These are phyloP conservation scores for Automeris io DNA, from an alignment of 2,888 invertebrate species.

Conservation along the genomic window DNA sequence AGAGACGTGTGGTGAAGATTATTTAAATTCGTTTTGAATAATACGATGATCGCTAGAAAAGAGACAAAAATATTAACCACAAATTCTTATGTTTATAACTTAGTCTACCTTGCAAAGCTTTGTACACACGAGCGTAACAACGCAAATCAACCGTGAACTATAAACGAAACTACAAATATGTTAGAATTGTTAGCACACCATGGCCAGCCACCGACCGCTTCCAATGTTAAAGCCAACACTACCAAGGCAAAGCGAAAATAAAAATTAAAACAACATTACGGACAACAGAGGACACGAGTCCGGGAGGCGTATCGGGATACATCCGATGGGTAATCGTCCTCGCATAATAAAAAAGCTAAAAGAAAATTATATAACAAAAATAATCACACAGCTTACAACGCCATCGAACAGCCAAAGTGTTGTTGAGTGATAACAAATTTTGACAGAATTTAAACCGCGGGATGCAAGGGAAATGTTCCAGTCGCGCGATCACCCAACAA, in stretches of 20 bases:
- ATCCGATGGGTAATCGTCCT: slow-evolving; percentile 30
- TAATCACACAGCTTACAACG: slow-evolving; percentile 72
- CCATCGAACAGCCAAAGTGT: slow-evolving; percentile 64
- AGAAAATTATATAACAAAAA: slow-evolving; percentile 48
- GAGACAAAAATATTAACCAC: not conserved
- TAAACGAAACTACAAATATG: slow-evolving; percentile 35
- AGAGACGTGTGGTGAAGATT: not conserved
- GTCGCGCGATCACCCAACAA: slow-evolving; percentile 71
- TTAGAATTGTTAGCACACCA: slow-evolving; percentile 75
- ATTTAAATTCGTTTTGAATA: not conserved
- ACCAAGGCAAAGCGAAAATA: slow-evolving; percentile 73
- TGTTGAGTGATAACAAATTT: slow-evolving; percentile 63
- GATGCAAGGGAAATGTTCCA: slow-evolving; percentile 50
- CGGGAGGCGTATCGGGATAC: slow-evolving; percentile 62
- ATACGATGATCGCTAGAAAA: slow-evolving; percentile 1
- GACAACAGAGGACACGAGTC: slow-evolving; percentile 69
- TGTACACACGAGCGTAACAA: slow-evolving; percentile 51
- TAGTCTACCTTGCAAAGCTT: slow-evolving; percentile 31
- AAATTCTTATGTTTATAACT: slow-evolving; percentile 5
- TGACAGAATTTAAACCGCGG: slow-evolving; percentile 28
- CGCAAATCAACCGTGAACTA: slow-evolving; percentile 59
- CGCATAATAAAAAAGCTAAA: slow-evolving; percentile 58
- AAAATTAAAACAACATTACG: slow-evolving; percentile 69
- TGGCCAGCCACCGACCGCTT: slow-evolving; percentile 62
- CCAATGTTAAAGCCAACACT: slow-evolving; percentile 72